Percentiles rank a stretch among this genome's conserved stretches.
These are phyloP conservation scores for Myathropa florea DNA, from an alignment of 2,888 invertebrate genomes.

Conservation along the genomic window DNA sequence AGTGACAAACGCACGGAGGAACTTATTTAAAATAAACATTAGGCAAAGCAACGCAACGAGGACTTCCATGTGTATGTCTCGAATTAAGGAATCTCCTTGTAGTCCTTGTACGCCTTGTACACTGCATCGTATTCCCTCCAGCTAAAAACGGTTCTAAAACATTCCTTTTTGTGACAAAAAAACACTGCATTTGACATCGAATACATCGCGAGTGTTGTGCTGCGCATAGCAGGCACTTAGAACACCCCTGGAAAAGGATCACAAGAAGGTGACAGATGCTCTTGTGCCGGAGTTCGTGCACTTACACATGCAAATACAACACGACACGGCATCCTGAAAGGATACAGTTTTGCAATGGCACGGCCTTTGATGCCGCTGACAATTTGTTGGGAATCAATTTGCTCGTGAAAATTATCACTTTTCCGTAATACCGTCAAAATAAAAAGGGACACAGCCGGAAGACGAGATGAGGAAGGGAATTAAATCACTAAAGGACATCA, in stretches of 20 bases:
- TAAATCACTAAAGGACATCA: constrained; percentile 60
- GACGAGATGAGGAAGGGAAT: constrained; percentile 27
- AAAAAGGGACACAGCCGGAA: not conserved
- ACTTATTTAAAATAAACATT: constrained; percentile 50
- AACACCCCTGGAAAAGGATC: not conserved
- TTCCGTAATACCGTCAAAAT: constrained; percentile 44
- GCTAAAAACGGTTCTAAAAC: not conserved
- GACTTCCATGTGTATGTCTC: constrained; percentile 13
- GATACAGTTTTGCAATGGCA: not conserved
- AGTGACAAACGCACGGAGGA: not conserved
- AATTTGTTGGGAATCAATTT: constrained; percentile 65
- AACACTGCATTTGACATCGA: constrained; percentile 28
- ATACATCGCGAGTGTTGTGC: not conserved
- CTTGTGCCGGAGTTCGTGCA: not conserved
- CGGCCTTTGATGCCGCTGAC: not conserved
- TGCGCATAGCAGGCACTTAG: not conserved
- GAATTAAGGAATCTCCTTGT: constrained; percentile 38
- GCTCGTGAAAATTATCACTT: constrained; percentile 63
- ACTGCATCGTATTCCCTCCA: not conserved
- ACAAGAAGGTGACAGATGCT: not conserved
- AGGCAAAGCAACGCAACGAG: constrained; percentile 17
- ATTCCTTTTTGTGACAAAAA: constrained; percentile 12
- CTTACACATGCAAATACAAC: constrained; percentile 7
- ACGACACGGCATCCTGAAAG: not conserved
- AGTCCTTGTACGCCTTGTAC: not conserved